Evolutionary conservation across 2,797 vertebrate species (phyloP).

Genomic region (Rhynchonycteris naso): DNA sequence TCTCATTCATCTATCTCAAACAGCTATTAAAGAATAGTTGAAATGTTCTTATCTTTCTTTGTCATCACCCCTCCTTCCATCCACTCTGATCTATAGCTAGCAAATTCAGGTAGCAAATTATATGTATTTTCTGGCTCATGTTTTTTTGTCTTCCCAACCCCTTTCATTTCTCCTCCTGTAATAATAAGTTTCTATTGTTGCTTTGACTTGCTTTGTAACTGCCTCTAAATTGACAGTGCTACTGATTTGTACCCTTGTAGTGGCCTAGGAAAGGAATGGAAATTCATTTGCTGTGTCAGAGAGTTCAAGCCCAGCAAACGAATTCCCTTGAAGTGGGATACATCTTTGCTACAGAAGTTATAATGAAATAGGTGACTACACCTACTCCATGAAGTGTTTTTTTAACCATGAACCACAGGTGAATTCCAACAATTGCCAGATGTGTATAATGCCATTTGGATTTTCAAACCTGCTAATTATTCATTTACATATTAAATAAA

Average conservation of each 20-base stretch:
- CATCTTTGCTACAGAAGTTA: not conserved
- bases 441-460: not conserved
- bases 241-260: constrained; percentile 13
- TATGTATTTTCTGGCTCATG: constrained; percentile 36
- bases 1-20: constrained; percentile 52
- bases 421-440: constrained; percentile 22
- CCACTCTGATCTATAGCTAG: constrained; percentile 20
- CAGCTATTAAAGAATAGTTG: not conserved
- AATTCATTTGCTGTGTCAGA: constrained; percentile 37
- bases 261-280: not conserved
- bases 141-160: constrained; percentile 52
- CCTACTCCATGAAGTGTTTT: not conserved
- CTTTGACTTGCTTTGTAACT: constrained; percentile 65
- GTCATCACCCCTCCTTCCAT: not conserved
- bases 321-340: not conserved
- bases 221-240: not conserved
- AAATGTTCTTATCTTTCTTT: constrained; percentile 46
- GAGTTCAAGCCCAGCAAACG: constrained; percentile 30
- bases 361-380: not conserved
- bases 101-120: constrained; percentile 61
- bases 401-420: not conserved
- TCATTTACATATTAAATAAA: not conserved
- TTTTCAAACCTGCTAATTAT: not conserved
- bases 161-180: constrained; percentile 65
- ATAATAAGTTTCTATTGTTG: constrained; percentile 63